Conservation (phyloP, 2,797 vertebrate genomes). For the Perodicticus potto region DNA sequence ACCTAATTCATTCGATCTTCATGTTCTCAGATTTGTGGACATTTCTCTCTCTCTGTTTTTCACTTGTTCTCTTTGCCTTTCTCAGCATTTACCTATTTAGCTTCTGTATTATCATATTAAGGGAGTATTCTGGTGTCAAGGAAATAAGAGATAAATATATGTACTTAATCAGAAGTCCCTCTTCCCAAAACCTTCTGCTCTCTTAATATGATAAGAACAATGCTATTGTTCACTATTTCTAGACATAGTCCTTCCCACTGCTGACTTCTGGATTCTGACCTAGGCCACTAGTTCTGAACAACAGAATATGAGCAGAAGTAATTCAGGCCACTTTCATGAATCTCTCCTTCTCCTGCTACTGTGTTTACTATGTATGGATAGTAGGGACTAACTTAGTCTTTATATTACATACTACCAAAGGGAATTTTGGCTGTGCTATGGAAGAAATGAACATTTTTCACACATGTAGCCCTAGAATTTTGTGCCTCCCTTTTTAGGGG, state of each 20-base stretch:
- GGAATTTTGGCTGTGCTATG: neutral
- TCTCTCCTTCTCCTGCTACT: neutral
- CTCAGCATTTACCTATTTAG: neutral
- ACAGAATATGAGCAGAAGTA: neutral
- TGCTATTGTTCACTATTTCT: neutral
- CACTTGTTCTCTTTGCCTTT: neutral
- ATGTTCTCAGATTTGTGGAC: neutral
- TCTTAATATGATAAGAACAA: neutral
- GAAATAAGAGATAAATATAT: neutral
- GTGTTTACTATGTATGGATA: neutral
- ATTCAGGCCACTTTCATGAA: neutral
- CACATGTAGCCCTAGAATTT: neutral
- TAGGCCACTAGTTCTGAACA: neutral
- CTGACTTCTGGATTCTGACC: neutral
- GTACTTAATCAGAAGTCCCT: slow-evolving; percentile 1
- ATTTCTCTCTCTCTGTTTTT: neutral
- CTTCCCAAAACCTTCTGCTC: neutral
- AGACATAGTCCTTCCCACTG: neutral
- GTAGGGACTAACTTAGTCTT: neutral
- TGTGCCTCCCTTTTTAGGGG: neutral
- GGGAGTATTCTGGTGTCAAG: neutral
- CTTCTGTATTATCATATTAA: neutral
- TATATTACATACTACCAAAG: neutral
- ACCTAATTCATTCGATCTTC: neutral
- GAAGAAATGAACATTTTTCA: neutral